Evolutionary conservation across 2,888 invertebrate species (phyloP).

Genomic region (Meghimatium bilineatum): DNA sequence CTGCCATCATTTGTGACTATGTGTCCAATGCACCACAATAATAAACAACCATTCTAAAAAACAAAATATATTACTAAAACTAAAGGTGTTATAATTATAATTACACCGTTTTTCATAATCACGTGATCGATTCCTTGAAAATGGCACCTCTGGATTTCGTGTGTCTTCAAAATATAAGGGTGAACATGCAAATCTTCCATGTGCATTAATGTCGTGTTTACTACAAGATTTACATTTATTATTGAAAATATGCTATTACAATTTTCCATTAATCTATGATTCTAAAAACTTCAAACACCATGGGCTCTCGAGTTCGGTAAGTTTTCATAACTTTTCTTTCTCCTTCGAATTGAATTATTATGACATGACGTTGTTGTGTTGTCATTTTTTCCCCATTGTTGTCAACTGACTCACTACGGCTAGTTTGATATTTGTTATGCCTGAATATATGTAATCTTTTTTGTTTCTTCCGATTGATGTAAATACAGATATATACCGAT

Average conservation of each 20-base stretch:
- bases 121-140: slow-evolving; percentile 45
- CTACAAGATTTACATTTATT: background rate
- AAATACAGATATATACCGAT: no score
- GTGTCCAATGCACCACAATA: no score
- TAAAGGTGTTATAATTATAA: background rate
- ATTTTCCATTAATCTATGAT: background rate
- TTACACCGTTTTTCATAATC: slow-evolving; percentile 9
- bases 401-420: no score
- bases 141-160: slow-evolving; percentile 44
- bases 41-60: no score
- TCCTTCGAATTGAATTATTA: background rate
- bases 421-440: no score
- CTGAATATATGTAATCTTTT: no score
- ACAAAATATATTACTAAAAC: no score
- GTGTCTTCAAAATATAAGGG: background rate
- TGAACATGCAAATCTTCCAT: background rate
- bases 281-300: background rate
- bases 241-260: background rate
- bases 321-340: background rate
- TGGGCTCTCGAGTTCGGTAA: slow-evolving; percentile 31
- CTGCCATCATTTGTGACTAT: no score
- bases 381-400: no score
- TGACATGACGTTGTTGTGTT: no score
- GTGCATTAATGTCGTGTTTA: background rate
- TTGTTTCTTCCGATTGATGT: no score